A percentile compares a stretch with the other conserved stretches of the same genome.
Conservation (phyloP, 1,140 invertebrate genomes). For the Maconellicoccus hirsutus region DNA sequence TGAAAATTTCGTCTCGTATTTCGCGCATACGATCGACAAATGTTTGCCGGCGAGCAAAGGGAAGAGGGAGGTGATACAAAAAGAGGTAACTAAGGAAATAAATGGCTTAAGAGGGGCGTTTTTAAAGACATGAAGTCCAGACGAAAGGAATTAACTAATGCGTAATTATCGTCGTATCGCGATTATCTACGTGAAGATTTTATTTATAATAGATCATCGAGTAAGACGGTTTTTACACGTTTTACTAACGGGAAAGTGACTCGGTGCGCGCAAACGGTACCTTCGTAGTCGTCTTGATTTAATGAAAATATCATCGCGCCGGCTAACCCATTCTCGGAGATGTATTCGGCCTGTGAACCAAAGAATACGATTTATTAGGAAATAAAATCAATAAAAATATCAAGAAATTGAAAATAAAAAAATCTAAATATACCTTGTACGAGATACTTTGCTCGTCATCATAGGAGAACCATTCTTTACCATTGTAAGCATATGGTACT, state of each 20-base stretch:
- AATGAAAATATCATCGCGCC: slow-evolving; percentile 67
- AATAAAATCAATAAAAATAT: no score
- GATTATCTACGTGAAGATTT: background rate
- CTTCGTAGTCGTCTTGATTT: slow-evolving; percentile 54
- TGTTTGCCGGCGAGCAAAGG: no score
- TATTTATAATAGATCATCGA: slow-evolving; percentile 29
- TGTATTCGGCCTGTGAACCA: slow-evolving; percentile 44
- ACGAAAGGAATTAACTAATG: no score
- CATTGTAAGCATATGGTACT: slow-evolving; percentile 65
- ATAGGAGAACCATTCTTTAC: slow-evolving; percentile 77
- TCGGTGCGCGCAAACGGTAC: slow-evolving; percentile 1
- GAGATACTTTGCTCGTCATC: slow-evolving; percentile 62
- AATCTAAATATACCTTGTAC: slow-evolving; percentile 50
- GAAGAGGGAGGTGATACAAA: no score
- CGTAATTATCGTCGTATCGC: no score
- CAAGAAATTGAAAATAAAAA: slow-evolving; percentile 26
- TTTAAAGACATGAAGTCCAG: no score
- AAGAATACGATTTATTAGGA: no score
- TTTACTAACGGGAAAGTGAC: slow-evolving; percentile 30
- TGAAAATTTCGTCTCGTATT: no score
- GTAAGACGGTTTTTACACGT: slow-evolving; percentile 29
- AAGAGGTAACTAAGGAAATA: no score
- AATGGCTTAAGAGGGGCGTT: no score
- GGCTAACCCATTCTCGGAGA: slow-evolving; percentile 46
- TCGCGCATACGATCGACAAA: no score